Base-by-base conservation (phyloP, 35 echinoderm and acorn worm species). In the Antedon bifida region DNA sequence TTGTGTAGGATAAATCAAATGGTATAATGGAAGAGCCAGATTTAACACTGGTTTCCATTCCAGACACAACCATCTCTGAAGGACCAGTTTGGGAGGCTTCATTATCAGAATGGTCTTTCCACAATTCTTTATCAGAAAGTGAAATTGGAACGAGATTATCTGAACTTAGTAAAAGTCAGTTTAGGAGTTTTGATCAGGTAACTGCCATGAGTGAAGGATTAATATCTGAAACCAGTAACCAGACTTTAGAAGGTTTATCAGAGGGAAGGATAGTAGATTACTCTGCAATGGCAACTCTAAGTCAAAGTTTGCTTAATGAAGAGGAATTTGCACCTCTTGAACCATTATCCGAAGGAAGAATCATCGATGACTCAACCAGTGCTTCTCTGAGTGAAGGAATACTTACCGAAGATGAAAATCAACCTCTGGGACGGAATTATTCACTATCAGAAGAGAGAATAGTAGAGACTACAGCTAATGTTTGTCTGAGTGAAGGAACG, bases 1-100 rank as follows among this genome's bases (percentile, higher is more conserved):
- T 14, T 16, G 9, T 64, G 23, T 64, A 64, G 51, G 51, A 64
- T 64, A 21, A 64, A 64, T 2, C 23, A 64, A 21, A 16, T 84
- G 88, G 88, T 29, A 89, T 89, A 34, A 73, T 89, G 82, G 88
- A 89, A 76, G 88, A 89, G 36, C 88, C 88, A 1, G 82, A 89
- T 34, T 75, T 89, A 33, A 89, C 88, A 29, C 83, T 89, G 34
- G 36, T 79, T 21, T 84, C 88, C 13, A 89, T 79, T 38, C 75
- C 84, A 73, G 88, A 89, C 81, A 89, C 82, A 31, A 85, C 73
- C 31, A 13, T 87, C 73, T 64, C 51, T 64, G 51, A 64, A 64
- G 51, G 51, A 7, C 51, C 51, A 7, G 3, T 64, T 2, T 64
- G 5, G 51, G 51, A 64, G 19, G 51, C 51, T 23, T 64, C 51